Conservation (phyloP, 2,888 invertebrate genomes). For the Parapristionchus giblindavisi region DNA sequence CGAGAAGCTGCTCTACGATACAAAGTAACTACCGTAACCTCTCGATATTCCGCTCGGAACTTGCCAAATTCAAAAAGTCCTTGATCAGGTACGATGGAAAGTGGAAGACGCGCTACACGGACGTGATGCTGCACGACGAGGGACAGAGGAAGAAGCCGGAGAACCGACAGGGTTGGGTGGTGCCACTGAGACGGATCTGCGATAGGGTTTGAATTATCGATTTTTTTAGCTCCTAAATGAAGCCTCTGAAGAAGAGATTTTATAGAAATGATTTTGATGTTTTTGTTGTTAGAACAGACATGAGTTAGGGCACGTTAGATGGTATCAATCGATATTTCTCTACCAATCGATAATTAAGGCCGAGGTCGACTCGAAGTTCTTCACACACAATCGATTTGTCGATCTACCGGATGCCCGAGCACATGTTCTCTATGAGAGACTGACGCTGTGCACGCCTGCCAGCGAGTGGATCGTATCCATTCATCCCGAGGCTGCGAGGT, state of each 20-base stretch:
- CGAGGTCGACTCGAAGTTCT: slow-evolving; percentile 47
- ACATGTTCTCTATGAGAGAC: slow-evolving; percentile 25
- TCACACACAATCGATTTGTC: slow-evolving; percentile 50
- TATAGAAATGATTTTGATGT: too few relatives aligned
- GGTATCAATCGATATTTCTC: too few relatives aligned
- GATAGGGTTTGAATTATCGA: slow-evolving; percentile 43
- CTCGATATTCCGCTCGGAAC: background rate
- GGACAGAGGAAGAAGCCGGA: slow-evolving; percentile 46
- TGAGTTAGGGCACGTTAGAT: too few relatives aligned
- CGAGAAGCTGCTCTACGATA: slow-evolving; percentile 52
- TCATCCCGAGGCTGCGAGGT: slow-evolving; percentile 47
- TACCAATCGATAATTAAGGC: too few relatives aligned
- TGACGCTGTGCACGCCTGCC: slow-evolving; percentile 33
- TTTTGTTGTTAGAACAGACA: too few relatives aligned
- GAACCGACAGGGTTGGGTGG: slow-evolving; percentile 58
- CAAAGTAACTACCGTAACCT: slow-evolving; percentile 38
- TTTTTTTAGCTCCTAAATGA: too few relatives aligned
- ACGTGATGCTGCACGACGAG: slow-evolving; percentile 46
- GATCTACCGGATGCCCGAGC: slow-evolving; percentile 42
- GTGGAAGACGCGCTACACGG: slow-evolving; percentile 55
- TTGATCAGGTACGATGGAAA: slow-evolving; percentile 51
- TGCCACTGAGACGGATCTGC: slow-evolving; percentile 53
- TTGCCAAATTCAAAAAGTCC: background rate
- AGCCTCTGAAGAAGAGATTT: too few relatives aligned
- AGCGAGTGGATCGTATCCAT: slow-evolving; percentile 45